A percentile compares a stretch with the other conserved stretches of the same genome.
phyloP scores from a whole-genome alignment of 2,888 invertebrate genomes.

The Cataglyphis livida region DNA sequence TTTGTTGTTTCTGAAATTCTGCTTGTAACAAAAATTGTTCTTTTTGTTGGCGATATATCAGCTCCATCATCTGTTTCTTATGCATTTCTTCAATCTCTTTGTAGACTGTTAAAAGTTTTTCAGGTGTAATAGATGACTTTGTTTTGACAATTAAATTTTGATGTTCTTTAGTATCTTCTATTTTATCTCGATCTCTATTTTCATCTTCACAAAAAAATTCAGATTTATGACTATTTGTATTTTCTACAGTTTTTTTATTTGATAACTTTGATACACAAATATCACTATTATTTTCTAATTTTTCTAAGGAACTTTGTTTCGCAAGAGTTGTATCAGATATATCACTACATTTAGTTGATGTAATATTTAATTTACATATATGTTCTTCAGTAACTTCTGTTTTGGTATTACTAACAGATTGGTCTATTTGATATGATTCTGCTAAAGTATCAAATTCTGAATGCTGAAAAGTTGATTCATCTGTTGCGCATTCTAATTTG shows the following conservation, averaged over 20 bases:
- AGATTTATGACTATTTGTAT: conserved; percentile 61
- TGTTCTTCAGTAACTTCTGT: conserved; percentile 75
- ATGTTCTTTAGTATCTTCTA: neutral
- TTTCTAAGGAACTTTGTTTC: conserved; percentile 18
- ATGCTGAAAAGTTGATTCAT: conserved; percentile 63
- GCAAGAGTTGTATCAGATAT: conserved; percentile 32
- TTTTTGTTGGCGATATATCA: conserved; percentile 89
- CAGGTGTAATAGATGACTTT: conserved; percentile 77
- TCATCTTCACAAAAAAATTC: neutral
- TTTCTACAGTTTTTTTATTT: conserved; percentile 74
- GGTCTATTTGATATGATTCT: conserved; percentile 68
- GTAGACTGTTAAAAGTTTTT: conserved; percentile 80
- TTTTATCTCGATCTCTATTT: neutral
- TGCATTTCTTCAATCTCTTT: conserved; percentile 89
- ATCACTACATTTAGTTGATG: conserved; percentile 33
- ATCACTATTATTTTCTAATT: conserved; percentile 59
- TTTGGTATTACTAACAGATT: conserved; percentile 80
- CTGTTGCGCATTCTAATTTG: conserved; percentile 36
- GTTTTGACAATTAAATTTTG: conserved; percentile 65
- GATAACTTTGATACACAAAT: conserved; percentile 65
- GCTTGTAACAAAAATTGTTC: conserved; percentile 89
- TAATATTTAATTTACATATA: conserved; percentile 55
- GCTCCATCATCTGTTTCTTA: conserved; percentile 88
- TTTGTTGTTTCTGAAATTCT: conserved; percentile 90
- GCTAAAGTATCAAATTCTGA: conserved; percentile 61